phyloP scores from a whole-genome alignment of 2,113 vertebrate genomes.

The Paralichthys olivaceus region DNA sequence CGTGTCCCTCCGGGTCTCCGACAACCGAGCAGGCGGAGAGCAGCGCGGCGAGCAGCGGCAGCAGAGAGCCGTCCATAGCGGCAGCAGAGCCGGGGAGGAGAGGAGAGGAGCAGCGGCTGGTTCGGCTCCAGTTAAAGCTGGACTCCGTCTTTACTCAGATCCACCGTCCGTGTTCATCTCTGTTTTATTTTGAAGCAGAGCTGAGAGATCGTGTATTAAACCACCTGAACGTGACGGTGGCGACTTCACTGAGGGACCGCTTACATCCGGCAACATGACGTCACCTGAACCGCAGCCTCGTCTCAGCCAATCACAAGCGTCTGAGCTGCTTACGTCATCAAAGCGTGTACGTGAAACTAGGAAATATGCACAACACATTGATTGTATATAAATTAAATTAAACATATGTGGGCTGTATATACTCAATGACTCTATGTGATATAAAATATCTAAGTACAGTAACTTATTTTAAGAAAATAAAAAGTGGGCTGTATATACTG shows the following conservation, averaged over 20 bases:
- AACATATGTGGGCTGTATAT: no score
- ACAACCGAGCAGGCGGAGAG: conserved; percentile 22
- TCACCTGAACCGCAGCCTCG: neutral
- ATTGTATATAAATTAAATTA: no score
- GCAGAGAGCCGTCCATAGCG: conserved; percentile 37
- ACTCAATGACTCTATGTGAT: no score
- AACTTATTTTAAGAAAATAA: no score
- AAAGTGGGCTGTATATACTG: no score
- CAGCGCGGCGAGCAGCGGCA: conserved; percentile 43
- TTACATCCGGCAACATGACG: conserved; percentile 58
- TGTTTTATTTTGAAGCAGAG: no score
- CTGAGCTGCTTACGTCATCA: neutral
- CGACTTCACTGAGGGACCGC: neutral
- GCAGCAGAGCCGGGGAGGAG: neutral
- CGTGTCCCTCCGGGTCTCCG: conserved; percentile 62
- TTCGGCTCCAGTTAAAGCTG: neutral
- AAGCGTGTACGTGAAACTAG: no score
- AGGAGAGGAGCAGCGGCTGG: neutral
- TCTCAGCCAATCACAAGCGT: conserved; percentile 52
- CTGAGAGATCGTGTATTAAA: neutral
- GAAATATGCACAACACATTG: no score
- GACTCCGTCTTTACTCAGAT: no score
- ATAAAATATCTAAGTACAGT: no score
- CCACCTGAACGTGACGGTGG: neutral
- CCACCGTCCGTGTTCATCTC: no score